phyloP scores from a whole-genome alignment of 1,140 invertebrate genomes.

The Sminthurinus signatus region DNA sequence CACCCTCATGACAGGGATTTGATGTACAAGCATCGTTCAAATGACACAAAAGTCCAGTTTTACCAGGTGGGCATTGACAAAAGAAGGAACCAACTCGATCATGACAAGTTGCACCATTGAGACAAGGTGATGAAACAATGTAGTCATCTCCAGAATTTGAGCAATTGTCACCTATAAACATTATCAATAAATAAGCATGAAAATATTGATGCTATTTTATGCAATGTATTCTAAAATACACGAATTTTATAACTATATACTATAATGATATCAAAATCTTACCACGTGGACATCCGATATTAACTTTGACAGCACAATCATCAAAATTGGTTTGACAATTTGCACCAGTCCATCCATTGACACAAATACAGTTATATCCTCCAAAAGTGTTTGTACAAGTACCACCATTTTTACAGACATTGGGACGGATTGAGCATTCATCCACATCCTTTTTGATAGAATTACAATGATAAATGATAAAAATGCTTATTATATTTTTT shows the following conservation, averaged over 20 bases:
- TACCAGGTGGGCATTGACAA: constrained; percentile 90
- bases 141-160: too few species aligned
- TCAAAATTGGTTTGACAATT: constrained; percentile 90
- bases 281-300: too few species aligned
- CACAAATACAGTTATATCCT: constrained; percentile 91
- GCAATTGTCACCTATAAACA: too few species aligned
- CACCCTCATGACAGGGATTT: constrained; percentile 90
- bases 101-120: constrained; percentile 79
- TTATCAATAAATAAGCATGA: too few species aligned
- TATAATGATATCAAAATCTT: too few species aligned
- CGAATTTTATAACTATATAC: too few species aligned
- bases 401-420: constrained; percentile 86
- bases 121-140: too few species aligned
- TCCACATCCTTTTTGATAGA: constrained; percentile 46
- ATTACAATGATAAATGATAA: neutral
- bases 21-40: constrained; percentile 92
- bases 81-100: constrained; percentile 90
- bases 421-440: constrained; percentile 54
- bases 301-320: constrained; percentile 83
- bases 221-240: too few species aligned
- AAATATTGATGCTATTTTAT: too few species aligned
- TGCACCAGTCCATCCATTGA: constrained; percentile 86
- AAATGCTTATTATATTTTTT: neutral
- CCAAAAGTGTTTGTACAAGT: constrained; percentile 87
- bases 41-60: constrained; percentile 89